These are phyloP conservation scores for Gopherus flavomarginatus DNA, from an alignment of 2,113 vertebrate species.

Conservation along the genomic window DNA sequence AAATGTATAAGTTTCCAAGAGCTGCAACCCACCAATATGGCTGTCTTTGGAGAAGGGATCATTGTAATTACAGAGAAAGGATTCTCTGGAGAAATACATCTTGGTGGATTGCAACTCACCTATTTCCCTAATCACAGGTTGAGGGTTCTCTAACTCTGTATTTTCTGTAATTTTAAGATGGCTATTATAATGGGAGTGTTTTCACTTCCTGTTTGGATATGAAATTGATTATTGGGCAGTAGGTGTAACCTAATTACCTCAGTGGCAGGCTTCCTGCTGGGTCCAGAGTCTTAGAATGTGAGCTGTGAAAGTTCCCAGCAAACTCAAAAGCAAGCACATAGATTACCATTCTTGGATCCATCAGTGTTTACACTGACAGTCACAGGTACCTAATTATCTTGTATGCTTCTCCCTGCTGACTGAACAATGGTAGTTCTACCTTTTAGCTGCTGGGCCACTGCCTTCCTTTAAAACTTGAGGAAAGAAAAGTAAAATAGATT, in stretches of 20 bases:
- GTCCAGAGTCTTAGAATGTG: accelerated
- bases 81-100: background rate
- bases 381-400: background rate
- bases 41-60: background rate
- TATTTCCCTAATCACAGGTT: background rate
- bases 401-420: background rate
- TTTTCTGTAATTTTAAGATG: background rate
- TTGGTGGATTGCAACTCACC: background rate
- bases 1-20: background rate
- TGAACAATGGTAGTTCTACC: background rate
- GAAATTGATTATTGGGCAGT: background rate
- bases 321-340: background rate
- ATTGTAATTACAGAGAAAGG: background rate
- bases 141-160: background rate
- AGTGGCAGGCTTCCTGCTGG: background rate
- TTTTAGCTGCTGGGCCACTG: background rate
- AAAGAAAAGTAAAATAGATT: background rate
- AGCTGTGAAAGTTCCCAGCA: background rate
- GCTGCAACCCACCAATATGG: background rate
- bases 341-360: accelerated
- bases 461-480: background rate
- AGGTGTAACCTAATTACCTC: accelerated
- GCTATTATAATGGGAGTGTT: background rate
- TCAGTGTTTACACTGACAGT: background rate
- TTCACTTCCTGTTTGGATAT: background rate